phyloP scores from a whole-genome alignment of 2,888 invertebrate genomes.

The Oxycera nigricornis region DNA sequence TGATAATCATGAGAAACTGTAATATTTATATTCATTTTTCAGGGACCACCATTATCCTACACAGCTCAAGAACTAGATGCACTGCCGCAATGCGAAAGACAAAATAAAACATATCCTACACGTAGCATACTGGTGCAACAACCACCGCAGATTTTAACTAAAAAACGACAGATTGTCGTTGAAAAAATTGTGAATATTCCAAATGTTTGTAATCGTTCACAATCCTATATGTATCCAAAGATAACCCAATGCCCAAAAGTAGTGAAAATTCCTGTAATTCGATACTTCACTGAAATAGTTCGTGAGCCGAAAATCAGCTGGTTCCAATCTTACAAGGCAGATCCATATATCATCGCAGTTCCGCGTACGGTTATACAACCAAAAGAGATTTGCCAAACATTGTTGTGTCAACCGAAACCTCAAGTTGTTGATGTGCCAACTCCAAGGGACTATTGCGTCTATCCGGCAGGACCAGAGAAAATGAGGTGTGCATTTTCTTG shows the following conservation, averaged over 20 bases:
- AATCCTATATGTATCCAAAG: neutral
- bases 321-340: conserved; percentile 56
- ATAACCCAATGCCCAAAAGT: conserved; percentile 3
- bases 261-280: conserved; percentile 8
- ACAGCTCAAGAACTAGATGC: conserved; percentile 56
- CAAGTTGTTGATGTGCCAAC: conserved; percentile 58
- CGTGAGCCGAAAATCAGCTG: conserved; percentile 57
- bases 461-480: conserved; percentile 52
- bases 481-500: conserved; percentile 50
- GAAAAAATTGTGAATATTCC: conserved; percentile 56
- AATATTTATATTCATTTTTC: conserved; percentile 10
- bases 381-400: conserved; percentile 57
- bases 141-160: conserved; percentile 56
- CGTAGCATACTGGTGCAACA: conserved; percentile 58
- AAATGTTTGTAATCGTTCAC: conserved; percentile 54
- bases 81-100: conserved; percentile 57
- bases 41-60: conserved; percentile 58
- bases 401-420: conserved; percentile 58
- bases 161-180: conserved; percentile 57
- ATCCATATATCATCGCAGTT: conserved; percentile 58
- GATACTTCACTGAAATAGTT: neutral
- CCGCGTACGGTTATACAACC: conserved; percentile 57
- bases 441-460: conserved; percentile 57
- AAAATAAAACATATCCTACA: conserved; percentile 56
- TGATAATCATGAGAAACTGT: neutral